Evolutionary conservation across 2,888 invertebrate species (phyloP).

Genomic region (Bellardia pandia): DNA sequence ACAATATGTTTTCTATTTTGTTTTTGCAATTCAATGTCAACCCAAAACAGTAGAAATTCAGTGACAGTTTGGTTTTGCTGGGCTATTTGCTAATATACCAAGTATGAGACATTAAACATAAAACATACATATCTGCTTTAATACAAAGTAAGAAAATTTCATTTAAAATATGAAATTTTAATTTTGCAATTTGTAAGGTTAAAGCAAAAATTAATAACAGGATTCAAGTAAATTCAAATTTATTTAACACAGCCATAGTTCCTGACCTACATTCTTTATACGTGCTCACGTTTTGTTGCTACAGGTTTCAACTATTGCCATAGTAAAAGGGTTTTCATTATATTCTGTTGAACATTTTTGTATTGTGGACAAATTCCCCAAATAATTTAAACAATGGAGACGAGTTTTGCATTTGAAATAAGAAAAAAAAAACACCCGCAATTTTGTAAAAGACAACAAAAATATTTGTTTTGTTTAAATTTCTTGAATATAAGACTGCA

Average conservation of each 20-base stretch:
- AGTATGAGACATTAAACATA: background rate
- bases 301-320: background rate
- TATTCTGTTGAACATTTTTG: background rate
- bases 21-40: constrained; percentile 40
- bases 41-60: constrained; percentile 14
- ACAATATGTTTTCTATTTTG: background rate
- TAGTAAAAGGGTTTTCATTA: background rate
- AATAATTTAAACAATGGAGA: constrained; percentile 48
- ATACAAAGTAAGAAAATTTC: too few relatives aligned
- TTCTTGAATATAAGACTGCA: constrained; percentile 51
- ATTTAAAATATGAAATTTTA: too few relatives aligned
- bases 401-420: constrained; percentile 45
- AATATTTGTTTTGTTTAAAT: constrained; percentile 11
- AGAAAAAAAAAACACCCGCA: constrained; percentile 7
- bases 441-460: constrained; percentile 9
- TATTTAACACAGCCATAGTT: background rate
- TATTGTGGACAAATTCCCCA: constrained; percentile 37
- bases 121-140: background rate
- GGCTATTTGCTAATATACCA: background rate
- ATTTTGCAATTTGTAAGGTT: too few relatives aligned
- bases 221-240: too few relatives aligned
- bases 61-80: constrained; percentile 48
- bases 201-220: background rate
- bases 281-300: background rate
- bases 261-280: background rate